Base-by-base conservation (phyloP, 2,113 vertebrate species). In the Promerops cafer region DNA sequence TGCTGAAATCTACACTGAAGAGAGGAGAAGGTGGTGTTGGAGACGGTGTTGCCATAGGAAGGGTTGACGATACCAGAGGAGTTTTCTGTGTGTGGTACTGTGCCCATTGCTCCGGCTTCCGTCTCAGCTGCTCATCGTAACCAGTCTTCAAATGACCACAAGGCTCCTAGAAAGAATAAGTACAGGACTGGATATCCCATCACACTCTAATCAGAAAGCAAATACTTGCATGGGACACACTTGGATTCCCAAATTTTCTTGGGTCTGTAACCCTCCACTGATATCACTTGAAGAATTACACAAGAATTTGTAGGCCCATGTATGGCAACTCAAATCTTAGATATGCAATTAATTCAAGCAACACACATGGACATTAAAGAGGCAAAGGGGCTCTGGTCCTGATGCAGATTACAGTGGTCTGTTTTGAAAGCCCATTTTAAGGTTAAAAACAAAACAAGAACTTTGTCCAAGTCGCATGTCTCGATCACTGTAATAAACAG, bases 51-150 rank as follows among this genome's bases (percentile, higher is more conserved):
- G 98, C 96, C 94, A 98, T 96, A 89, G 98, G 97, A 95, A 98
- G 97, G 24, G 98, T 66, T 83, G 98, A 98, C 1, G 98, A 97
- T 31, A 98, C 97, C 79, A 98, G 97, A 90, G 98, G 97, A 83
- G 98, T 92, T 95, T 98, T 98, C 96, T 98, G 98, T 3, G 98
- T 95, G 88, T 99, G 99, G 92, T 99, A 98, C 72, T 98, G 98
- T 9, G 98, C 97, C 99, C 99, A 99, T 83, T 99, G 99, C 63
- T 99, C 99, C 12, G 99, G 98, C 93, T 99, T 99, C 97, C 98
- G 98, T 93, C 98, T 98, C 92, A 99, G 98, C 22, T 99, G 98
- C 85, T 99, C 99, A 87, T 99, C 99, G 18, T 99, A 99, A 91
- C 98, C 98, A 70, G 98, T 97, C 96, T 99, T 98, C 95, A 98